phyloP scores from a whole-genome alignment of 64 coral and sea anemone genomes.

The Dendronephthya gigantea region DNA sequence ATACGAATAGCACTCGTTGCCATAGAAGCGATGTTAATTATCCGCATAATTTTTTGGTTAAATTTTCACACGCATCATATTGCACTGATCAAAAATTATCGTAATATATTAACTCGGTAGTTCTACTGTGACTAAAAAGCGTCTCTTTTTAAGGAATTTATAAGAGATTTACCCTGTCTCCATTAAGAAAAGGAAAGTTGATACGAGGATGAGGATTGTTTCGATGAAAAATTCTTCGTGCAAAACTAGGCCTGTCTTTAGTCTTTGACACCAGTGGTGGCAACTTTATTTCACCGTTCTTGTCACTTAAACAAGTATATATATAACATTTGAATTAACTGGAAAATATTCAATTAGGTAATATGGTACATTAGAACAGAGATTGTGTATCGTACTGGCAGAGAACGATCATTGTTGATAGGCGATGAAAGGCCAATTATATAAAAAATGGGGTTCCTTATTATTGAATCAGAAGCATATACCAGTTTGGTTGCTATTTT shows the following conservation, averaged over 20 bases:
- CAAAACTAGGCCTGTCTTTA: neutral
- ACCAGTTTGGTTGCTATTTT: too few relatives aligned
- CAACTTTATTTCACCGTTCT: neutral
- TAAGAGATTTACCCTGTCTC: neutral
- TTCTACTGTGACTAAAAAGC: neutral
- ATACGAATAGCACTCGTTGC: neutral
- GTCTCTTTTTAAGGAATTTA: neutral
- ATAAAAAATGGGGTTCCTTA: too few relatives aligned
- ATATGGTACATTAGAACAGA: too few relatives aligned
- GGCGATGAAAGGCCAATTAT: too few relatives aligned
- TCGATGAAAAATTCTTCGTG: neutral
- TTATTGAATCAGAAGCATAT: too few relatives aligned
- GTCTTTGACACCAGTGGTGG: neutral
- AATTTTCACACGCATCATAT: too few relatives aligned
- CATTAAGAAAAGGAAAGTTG: neutral
- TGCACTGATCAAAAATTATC: too few relatives aligned
- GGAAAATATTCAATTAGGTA: too few relatives aligned
- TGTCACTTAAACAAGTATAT: neutral
- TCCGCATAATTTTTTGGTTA: neutral
- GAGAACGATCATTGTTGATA: too few relatives aligned
- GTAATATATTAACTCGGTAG: too few relatives aligned
- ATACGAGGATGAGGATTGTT: slow-evolving; percentile 3
- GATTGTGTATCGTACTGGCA: too few relatives aligned
- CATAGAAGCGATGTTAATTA: neutral
- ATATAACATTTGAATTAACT: too few relatives aligned